Base-by-base conservation (phyloP, 1,140 invertebrate species). In the Cyrtorhinus lividipennis region DNA sequence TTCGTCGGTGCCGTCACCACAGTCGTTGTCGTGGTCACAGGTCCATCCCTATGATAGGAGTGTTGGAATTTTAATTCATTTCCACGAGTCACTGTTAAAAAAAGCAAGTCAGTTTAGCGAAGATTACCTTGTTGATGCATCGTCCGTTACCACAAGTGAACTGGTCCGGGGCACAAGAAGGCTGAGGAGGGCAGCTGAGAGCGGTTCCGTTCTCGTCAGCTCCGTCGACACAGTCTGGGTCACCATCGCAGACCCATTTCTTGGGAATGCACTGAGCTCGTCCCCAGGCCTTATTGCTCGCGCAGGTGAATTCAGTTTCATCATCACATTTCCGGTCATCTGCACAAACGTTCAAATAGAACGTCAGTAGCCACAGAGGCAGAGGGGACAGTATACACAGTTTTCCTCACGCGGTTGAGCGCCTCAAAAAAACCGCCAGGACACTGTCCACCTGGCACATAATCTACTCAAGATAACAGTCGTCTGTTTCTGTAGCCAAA, bases 221-320 rank as follows among this genome's bases (percentile, higher is more conserved):
- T 0, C 92, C 92, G 73, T 96, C 93, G 0, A 95, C 89, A 73
- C 94, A 96, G 71, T 96, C 93, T 0, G 92, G 90, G 73, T 95
- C 92, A 0, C 92, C 92, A 72, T 97, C 94, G 73, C 94, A 98
- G 0, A 97, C 76, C 92, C 92, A 97, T 71, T 92, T 88, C 65
- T 82, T 83, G 0, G 91, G 90, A 59, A 98, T 96, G 73, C 95
- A 98, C 65, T 93, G 89, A 0, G 90, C 87, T 60, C 91, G 78
- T 53, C 87, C 88, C 92, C 92, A 95, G 3, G 84, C 79, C 71
- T 91, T 93, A 69, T 95, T 95, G 56, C 86, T 87, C 56, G 82
- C 79, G 69, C 92, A 95, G 0, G 88, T 92, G 68, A 93, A 95
- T 72, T 95, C 92, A 0, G 87, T 92, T 71, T 92, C 88, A 64